Conservation (phyloP, 2,797 vertebrate species). For the Gorsachius magnificus region DNA sequence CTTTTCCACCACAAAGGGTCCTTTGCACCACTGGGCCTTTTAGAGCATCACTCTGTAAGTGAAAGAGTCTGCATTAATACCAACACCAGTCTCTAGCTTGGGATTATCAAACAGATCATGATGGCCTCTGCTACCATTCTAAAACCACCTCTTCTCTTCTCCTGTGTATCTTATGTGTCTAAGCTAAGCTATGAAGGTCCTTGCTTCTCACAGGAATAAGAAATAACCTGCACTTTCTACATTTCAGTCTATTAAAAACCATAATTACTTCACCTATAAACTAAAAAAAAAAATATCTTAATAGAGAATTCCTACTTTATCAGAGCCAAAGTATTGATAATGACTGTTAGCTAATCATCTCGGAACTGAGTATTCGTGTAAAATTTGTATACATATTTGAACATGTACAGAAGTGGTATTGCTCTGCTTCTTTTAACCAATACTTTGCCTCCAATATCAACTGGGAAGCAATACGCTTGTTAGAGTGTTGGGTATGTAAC, state of each 20-base stretch:
- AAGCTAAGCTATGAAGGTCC: background rate
- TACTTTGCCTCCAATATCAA: background rate
- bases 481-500: background rate
- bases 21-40: background rate
- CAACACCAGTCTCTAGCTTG: background rate
- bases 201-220: background rate
- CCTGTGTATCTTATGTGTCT: accelerated
- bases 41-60: background rate
- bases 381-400: background rate
- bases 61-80: background rate
- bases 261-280: background rate
- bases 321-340: background rate
- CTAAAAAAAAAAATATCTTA: background rate
- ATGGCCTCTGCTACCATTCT: background rate
- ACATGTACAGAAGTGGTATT: background rate
- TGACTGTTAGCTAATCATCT: background rate
- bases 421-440: background rate
- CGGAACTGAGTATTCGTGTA: conserved; percentile 1
- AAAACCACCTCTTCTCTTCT: background rate
- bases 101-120: background rate
- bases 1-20: background rate
- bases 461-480: background rate
- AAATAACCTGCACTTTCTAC: background rate
- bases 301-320: background rate
- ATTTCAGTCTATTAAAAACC: background rate